A percentile compares a stretch with the other conserved stretches of the same genome.
phyloP scores from a whole-genome alignment of 2,888 invertebrate genomes.

The Rhyacophila evoluta region DNA sequence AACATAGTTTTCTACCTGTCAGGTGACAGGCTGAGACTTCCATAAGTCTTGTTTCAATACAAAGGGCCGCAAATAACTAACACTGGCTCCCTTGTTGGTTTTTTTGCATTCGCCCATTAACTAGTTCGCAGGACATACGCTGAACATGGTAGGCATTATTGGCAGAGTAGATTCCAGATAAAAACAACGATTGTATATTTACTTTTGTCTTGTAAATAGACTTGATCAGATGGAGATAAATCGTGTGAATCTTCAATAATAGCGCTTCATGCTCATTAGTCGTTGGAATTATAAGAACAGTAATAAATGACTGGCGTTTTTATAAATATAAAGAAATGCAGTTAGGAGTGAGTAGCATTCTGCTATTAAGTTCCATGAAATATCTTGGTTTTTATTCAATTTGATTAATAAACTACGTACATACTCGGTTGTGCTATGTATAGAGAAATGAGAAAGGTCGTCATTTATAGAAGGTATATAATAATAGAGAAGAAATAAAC shows the following conservation, averaged over 20 bases:
- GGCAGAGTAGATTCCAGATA: background rate
- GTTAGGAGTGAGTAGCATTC: background rate
- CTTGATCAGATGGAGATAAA: background rate
- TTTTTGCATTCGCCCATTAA: background rate
- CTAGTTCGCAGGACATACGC: background rate
- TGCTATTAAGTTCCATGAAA: too few relatives aligned
- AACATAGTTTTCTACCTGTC: background rate
- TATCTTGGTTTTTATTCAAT: too few relatives aligned
- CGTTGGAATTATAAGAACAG: background rate
- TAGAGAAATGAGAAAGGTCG: too few relatives aligned
- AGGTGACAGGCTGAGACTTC: background rate
- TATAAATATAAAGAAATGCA: background rate
- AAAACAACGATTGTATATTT: background rate
- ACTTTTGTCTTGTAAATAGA: background rate
- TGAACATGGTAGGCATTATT: background rate
- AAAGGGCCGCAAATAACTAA: conserved; percentile 41
- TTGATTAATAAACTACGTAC: too few relatives aligned
- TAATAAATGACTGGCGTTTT: background rate
- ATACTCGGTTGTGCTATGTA: too few relatives aligned
- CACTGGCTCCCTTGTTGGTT: background rate
- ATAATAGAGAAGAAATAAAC: too few relatives aligned
- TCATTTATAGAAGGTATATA: too few relatives aligned
- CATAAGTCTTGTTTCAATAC: background rate
- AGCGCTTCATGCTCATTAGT: background rate
- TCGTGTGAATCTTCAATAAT: background rate